Evolutionary conservation across 2,888 invertebrate species (phyloP), one percentile per base, ranked within the genome.

Genomic region (Bhutanitis thaidina): DNA sequence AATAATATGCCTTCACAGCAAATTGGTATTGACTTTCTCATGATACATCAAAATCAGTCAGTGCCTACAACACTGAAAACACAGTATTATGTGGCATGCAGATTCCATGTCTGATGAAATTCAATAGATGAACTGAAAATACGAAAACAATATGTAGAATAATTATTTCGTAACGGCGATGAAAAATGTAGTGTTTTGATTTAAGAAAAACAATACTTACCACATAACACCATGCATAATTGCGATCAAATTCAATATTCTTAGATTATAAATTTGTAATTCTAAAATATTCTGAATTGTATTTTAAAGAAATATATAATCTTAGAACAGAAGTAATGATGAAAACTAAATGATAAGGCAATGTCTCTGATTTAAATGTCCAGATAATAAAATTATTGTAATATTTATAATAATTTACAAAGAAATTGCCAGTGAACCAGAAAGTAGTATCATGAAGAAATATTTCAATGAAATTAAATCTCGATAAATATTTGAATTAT

Each of bases 31-130:
- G 79, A 77, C 85, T 88, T 88, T 35, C 30, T 64, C 74, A 79
- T 84, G 81, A 78, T 70, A 81, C 58, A 65, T 74, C 68, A 77
- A 68, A 77, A 78, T 73, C 77, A 79, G 70, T 72, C 77, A 79
- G 70, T 72, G 75, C 68, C 59, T 59, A 60, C 45, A 69, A 67
- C 75, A 80, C 74, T 75, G 73, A 73, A 67, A 70, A 69, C 85
- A 88, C 80, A 83, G 87, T 82, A 81, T 83, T 88, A 89, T 87
- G 89, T 89, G 89, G 89, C 85, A 80, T 83, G 87, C 84, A 68
- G 56, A 60, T 63, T 65, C 57, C 64, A 66, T 77, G 67, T 52
- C 12, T 53, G 49, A 51, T 51, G 35, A 46, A 34, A 53, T 50
- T 43, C 35, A 46, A 27, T 27, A 27, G 5, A 53, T 49, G 43